Percentiles rank a stretch among this genome's conserved stretches.
These are phyloP conservation scores for Oncorhynchus tshawytscha DNA, from an alignment of 2,113 vertebrate species.

Conservation along the genomic window DNA sequence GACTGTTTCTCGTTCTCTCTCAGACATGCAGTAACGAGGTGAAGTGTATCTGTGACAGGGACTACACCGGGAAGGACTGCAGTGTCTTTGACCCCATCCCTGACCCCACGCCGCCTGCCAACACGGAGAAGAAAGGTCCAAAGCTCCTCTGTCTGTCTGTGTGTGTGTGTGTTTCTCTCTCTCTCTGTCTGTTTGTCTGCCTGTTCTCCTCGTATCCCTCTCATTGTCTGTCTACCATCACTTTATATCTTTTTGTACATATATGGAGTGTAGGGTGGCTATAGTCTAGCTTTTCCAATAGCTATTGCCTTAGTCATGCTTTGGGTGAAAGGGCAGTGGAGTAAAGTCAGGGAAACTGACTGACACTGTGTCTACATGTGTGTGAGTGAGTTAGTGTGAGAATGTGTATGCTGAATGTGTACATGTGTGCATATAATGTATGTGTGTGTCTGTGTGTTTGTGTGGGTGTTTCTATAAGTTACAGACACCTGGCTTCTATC, in stretches of 20 bases:
- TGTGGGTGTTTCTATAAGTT: constrained; percentile 28
- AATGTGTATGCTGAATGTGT: constrained; percentile 14
- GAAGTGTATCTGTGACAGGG: constrained; percentile 91
- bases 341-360: not conserved
- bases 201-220: constrained; percentile 10
- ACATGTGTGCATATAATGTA: constrained; percentile 8
- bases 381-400: constrained; percentile 14
- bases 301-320: not conserved
- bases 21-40: constrained; percentile 95
- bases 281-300: not conserved
- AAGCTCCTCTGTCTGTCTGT: constrained; percentile 5
- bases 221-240: not conserved
- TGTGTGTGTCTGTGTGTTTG: constrained; percentile 20
- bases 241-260: constrained; percentile 18
- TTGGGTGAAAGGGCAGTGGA: not conserved
- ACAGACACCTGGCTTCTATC: constrained; percentile 27
- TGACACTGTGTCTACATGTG: not conserved
- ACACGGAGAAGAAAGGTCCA: constrained; percentile 87
- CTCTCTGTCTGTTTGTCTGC: not conserved
- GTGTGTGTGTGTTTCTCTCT: not conserved
- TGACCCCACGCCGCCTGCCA: constrained; percentile 76
- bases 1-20: not conserved
- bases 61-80: constrained; percentile 96
- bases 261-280: not conserved
- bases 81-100: constrained; percentile 90